These are phyloP conservation scores for Zosterops lateralis DNA, from an alignment of 2,113 vertebrate genomes.

Conservation along the genomic window DNA sequence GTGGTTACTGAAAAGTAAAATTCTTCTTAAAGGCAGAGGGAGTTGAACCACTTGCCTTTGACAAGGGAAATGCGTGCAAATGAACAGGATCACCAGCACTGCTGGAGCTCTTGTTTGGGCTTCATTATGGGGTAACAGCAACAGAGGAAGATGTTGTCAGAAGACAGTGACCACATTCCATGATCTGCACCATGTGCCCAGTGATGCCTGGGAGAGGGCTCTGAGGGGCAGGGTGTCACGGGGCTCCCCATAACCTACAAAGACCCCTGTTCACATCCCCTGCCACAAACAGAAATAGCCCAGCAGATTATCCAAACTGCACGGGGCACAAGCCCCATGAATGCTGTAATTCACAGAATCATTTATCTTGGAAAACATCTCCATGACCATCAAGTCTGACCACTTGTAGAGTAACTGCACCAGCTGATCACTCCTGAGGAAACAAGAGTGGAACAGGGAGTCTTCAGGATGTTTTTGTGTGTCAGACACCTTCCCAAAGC, in stretches of 20 bases:
- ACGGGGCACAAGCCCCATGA: rapidly evolving
- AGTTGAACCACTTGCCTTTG: neutral
- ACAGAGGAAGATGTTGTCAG: neutral
- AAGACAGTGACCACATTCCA: rapidly evolving
- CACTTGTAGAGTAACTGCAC: rapidly evolving
- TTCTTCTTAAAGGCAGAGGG: neutral
- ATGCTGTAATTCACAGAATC: neutral
- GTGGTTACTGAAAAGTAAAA: neutral
- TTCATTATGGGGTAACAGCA: neutral
- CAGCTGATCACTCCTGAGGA: neutral
- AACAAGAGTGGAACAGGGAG: neutral
- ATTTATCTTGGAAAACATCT: neutral
- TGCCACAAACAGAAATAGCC: rapidly evolving
- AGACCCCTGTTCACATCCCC: neutral
- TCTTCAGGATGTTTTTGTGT: rapidly evolving
- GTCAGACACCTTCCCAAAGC: neutral
- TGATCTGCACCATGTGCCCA: rapidly evolving
- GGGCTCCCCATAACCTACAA: neutral
- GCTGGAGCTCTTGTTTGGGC: neutral
- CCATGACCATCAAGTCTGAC: neutral
- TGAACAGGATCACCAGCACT: rapidly evolving
- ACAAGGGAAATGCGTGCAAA: rapidly evolving
- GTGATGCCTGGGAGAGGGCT: rapidly evolving
- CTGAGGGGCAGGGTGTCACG: rapidly evolving
- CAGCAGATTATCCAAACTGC: neutral